Evolutionary conservation across 2,113 vertebrate genomes (phyloP).

Genomic region (Onychostoma macrolepis): DNA sequence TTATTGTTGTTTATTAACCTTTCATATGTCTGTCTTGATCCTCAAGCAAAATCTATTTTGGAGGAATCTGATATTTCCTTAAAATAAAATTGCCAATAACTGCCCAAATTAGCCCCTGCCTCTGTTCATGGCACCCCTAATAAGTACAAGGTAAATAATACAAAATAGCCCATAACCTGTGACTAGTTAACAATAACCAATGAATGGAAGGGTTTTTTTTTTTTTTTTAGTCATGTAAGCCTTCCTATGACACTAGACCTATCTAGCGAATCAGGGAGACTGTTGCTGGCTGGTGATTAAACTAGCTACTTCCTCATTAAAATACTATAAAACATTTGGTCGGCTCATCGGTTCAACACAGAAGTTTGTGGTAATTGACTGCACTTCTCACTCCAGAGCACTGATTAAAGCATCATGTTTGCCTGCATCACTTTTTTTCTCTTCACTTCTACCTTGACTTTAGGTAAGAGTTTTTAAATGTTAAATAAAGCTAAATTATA

Average conservation of each 20-base stretch:
- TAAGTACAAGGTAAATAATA: no score
- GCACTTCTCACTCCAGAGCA: neutral
- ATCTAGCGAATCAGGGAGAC: neutral
- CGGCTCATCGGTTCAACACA: neutral
- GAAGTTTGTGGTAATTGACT: neutral
- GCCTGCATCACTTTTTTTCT: neutral
- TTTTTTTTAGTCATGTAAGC: no score
- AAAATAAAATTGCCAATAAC: no score
- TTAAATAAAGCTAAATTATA: neutral
- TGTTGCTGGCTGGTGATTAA: neutral
- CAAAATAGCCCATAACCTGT: no score
- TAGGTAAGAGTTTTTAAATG: neutral
- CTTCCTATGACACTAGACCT: neutral
- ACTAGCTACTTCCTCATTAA: neutral
- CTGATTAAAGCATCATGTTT: neutral
- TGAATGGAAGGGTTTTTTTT: no score
- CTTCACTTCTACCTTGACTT: conserved; percentile 5
- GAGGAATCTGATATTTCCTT: no score
- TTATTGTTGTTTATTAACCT: no score
- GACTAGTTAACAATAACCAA: no score
- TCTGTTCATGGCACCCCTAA: neutral
- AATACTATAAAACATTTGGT: no score
- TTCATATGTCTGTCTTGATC: no score
- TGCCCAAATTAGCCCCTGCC: neutral
- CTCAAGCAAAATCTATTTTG: no score